Base-by-base conservation (phyloP, 1,140 invertebrate species). In the Drosophila pruinosa region DNA sequence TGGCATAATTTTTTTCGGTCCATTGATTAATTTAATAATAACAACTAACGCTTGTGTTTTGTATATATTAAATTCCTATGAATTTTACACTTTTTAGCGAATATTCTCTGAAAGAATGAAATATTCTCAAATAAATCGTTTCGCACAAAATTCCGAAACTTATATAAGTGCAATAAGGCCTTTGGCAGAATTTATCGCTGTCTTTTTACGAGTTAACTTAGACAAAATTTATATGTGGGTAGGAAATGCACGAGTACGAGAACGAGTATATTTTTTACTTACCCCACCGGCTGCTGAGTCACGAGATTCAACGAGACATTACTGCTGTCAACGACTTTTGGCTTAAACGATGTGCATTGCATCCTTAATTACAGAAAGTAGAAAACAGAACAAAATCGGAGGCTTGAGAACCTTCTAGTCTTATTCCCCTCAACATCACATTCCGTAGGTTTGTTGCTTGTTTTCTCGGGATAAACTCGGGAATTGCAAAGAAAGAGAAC, bases 291-390 rank as follows among this genome's bases (percentile, higher is more conserved):
- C 57, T 26, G 38, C 41, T 85, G 77, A 85, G 77, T 85, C 81
- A 85, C 41, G 36, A 36, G 41, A 48, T 38, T 65, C 28, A 64
- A 57, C 62, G 41, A 58, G 54, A 41, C 61, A 38, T 61, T 69
- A 41, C 43, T 62, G 67, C 82, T 86, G 82, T 88, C 82, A 86
- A 82, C 82, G 82, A 88, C 80, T 71, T 64, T 77, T 68, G 38
- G 28, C 28, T 45, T 48, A 48, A 68, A 43, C 59, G 71, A 78
- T 86, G 82, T 88, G 82, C 75, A 82, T 61, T 67, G 82, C 78
- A 86, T 86, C 82, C 82, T 88, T 88, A 86, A 86, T 86, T 80
- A 80, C 69, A 71, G 38, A 58, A 24, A 39, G 53, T 50, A 41
- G 39, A 31, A 43, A 34, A 41, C 17, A 26, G 4, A 34, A 34